Conservation (phyloP, 2,888 invertebrate genomes). For the Silvanus unidentatus region DNA sequence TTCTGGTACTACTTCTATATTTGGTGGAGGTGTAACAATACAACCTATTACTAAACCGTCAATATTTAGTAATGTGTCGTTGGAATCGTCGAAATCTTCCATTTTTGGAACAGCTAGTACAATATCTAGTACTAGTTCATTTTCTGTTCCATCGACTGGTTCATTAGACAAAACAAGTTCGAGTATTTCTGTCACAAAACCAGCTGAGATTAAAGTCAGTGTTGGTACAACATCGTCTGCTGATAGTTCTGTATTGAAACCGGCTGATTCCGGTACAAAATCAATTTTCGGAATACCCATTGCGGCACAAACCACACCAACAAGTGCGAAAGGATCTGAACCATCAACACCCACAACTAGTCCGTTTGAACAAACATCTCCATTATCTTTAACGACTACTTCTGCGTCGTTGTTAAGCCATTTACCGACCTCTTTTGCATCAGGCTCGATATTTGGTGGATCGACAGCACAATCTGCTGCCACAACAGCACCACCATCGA, state of each 20-base stretch:
- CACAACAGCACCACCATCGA: no score
- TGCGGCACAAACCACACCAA: constrained; percentile 1
- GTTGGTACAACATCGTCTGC: no score
- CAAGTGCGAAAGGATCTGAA: constrained; percentile 9
- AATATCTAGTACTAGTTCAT: constrained; percentile 15
- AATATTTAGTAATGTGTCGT: constrained; percentile 7
- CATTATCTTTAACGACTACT: constrained; percentile 10
- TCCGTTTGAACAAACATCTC: constrained; percentile 6
- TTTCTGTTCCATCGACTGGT: background rate
- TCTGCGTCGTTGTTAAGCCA: constrained; percentile 6
- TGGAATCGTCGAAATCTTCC: constrained; percentile 5
- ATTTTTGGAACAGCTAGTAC: constrained; percentile 20
- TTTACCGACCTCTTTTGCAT: background rate
- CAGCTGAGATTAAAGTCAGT: no score
- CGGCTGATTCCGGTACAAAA: constrained; percentile 2
- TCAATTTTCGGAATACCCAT: constrained; percentile 1
- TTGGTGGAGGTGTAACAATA: constrained; percentile 8
- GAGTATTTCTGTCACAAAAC: background rate
- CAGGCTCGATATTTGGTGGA: background rate
- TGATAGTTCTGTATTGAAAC: no score
- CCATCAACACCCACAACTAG: background rate
- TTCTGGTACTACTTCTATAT: constrained; percentile 7
- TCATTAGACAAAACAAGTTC: constrained; percentile 24
- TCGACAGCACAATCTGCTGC: no score
- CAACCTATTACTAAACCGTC: constrained; percentile 21